Conservation (phyloP, 2,797 vertebrate species). For the Rhinichthys osculus region DNA sequence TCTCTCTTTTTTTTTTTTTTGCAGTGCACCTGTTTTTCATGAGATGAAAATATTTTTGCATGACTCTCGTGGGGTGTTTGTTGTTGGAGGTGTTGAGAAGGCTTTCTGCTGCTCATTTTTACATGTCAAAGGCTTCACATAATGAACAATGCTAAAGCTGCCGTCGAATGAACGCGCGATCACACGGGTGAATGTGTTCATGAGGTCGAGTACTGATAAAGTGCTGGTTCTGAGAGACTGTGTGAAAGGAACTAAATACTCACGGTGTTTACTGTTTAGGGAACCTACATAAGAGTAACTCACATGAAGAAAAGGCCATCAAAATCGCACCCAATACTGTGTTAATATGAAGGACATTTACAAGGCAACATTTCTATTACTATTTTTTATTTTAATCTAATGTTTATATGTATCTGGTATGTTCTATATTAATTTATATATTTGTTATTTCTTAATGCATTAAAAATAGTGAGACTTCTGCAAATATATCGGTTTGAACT, state of each 20-base stretch:
- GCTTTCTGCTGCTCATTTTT: slow-evolving; percentile 21
- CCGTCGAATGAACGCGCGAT: background rate
- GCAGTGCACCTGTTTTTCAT: slow-evolving; percentile 15
- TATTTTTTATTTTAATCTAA: no score
- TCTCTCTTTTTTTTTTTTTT: background rate
- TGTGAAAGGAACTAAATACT: background rate
- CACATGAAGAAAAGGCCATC: no score
- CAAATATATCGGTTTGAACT: no score
- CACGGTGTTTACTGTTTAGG: background rate
- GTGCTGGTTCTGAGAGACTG: background rate
- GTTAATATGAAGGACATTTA: background rate
- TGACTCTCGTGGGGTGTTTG: slow-evolving; percentile 25
- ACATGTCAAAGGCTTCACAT: slow-evolving; percentile 13
- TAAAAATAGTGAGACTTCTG: no score
- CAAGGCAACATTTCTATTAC: background rate
- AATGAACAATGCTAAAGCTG: background rate
- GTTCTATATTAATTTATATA: no score
- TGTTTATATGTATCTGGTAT: no score
- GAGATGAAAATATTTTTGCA: background rate
- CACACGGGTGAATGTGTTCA: background rate
- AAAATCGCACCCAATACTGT: background rate
- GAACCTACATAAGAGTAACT: background rate
- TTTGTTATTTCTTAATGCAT: no score
- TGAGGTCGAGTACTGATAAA: background rate
- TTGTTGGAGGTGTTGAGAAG: slow-evolving; percentile 22